phyloP scores from a whole-genome alignment of 2,797 vertebrate genomes.

The Tenualosa ilisha region DNA sequence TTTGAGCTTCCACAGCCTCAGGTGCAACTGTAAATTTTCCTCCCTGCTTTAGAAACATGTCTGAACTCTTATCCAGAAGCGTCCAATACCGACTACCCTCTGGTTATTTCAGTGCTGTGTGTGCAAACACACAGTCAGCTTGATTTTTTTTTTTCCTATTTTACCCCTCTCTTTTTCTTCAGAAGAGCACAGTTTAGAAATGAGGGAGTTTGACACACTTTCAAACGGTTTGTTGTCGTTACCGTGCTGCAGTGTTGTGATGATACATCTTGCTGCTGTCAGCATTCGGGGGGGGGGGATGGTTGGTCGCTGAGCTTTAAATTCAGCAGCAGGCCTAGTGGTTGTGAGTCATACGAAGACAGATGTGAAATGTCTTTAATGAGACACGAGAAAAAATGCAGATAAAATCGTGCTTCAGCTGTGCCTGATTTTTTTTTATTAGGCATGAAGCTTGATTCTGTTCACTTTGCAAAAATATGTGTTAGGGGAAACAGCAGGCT shows the following conservation, averaged over 20 bases:
- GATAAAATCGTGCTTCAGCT: neutral
- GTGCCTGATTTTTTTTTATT: neutral
- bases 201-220: constrained; percentile 5
- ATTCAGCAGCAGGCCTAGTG: constrained; percentile 10
- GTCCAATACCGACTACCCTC: constrained; percentile 7
- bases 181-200: constrained; percentile 33
- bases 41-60: constrained; percentile 60
- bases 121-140: neutral
- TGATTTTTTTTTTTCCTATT: neutral
- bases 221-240: constrained; percentile 17
- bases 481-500: neutral
- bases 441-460: neutral
- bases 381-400: neutral
- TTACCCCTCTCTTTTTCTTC: neutral
- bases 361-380: constrained; percentile 17
- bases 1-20: constrained; percentile 61
- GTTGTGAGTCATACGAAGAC: neutral
- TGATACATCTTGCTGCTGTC: constrained; percentile 8
- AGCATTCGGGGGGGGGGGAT: neutral
- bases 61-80: constrained; percentile 52
- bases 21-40: constrained; percentile 60
- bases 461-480: constrained; percentile 8
- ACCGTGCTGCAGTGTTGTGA: neutral
- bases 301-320: neutral
- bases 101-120: neutral